Evolutionary conservation across 2,888 invertebrate genomes (phyloP), one percentile per base, ranked within the genome.

Genomic region (Campoplex capitator): DNA sequence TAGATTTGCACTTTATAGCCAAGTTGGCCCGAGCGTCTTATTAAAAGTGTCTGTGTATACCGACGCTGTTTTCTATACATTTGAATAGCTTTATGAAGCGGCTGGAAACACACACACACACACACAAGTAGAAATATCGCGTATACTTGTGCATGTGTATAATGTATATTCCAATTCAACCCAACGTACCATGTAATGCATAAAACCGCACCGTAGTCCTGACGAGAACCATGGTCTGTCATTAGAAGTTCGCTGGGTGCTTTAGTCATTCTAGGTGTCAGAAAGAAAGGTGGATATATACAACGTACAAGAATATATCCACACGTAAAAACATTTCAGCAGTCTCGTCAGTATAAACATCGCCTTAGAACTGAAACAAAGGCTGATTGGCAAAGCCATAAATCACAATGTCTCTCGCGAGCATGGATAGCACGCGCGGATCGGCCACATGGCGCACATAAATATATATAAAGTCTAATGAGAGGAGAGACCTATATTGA

Each of bases 341-440:
- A 54, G 56, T 18, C 67, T 78, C 56, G 81, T 78, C 85, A 82
- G 82, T 86, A 85, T 88, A 85, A 82, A 85, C 83, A 85, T 51
- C 56, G 73, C 67, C 73, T 80, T 84, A 79, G 75, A 83, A 84
- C 85, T 85, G 87, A 88, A 89, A 87, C 86, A 85, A 89, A 88
- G 80, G 86, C 83, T 87, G 89, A 90, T 90, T 90, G 88, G 89
- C 86, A 88, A 89, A 90, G 81, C 75, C 88, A 88, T 90, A 90
- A 90, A 89, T 89, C 90, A 73, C n/a, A 89, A 87, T 89, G 89
- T 90, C 87, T 80, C 87, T 81, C 73, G 51, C 68, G 42, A 67
- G 80, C 68, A 67, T 73, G 75, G 74, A 84, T 86, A 84, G 76
- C 74, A 71, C 67, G 77, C 67, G 77, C 83, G 86, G 62, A 75